Conservation (phyloP, 2,888 invertebrate genomes). For the Acanthacorydalis orientalis region DNA sequence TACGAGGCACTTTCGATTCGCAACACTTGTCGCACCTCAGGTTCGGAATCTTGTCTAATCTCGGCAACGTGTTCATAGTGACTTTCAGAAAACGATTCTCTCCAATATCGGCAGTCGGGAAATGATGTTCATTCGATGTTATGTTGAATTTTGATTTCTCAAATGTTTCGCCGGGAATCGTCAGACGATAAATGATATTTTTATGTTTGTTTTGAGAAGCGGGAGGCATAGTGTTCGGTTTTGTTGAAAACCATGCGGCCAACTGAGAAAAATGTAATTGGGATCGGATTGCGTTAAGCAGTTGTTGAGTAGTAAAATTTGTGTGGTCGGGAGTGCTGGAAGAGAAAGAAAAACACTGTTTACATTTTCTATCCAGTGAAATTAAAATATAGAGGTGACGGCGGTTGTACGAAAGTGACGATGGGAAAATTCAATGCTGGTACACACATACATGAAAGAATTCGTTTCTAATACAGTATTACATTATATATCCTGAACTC, state of each 20-base stretch:
- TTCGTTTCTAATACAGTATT: not conserved
- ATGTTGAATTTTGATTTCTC: slow-evolving; percentile 33
- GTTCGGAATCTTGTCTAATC: slow-evolving; percentile 53
- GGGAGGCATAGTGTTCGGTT: slow-evolving; percentile 19
- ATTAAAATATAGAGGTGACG: not conserved
- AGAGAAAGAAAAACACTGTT: not conserved
- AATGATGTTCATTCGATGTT: slow-evolving; percentile 47
- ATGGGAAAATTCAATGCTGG: no score
- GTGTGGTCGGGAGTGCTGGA: no score
- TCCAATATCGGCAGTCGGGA: slow-evolving; percentile 52
- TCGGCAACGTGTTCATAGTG: slow-evolving; percentile 50
- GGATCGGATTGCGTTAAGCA: slow-evolving; percentile 84
- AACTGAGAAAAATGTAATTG: slow-evolving; percentile 94
- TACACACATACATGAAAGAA: not conserved
- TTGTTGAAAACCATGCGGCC: slow-evolving; percentile 68
- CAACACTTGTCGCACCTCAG: slow-evolving; percentile 32
- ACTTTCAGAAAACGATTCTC: slow-evolving; percentile 43
- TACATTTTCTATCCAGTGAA: not conserved
- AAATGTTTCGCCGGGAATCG: slow-evolving; percentile 45
- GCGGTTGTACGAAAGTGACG: no score
- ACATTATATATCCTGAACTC: slow-evolving; percentile 12
- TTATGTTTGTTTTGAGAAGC: slow-evolving; percentile 14
- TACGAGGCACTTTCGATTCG: slow-evolving; percentile 16
- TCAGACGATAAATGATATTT: slow-evolving; percentile 49
- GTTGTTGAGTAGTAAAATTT: slow-evolving; percentile 42